Percentiles rank a stretch among this genome's conserved stretches.
phyloP scores from a whole-genome alignment of 2,113 vertebrate genomes.

The Triplophysa rosa region DNA sequence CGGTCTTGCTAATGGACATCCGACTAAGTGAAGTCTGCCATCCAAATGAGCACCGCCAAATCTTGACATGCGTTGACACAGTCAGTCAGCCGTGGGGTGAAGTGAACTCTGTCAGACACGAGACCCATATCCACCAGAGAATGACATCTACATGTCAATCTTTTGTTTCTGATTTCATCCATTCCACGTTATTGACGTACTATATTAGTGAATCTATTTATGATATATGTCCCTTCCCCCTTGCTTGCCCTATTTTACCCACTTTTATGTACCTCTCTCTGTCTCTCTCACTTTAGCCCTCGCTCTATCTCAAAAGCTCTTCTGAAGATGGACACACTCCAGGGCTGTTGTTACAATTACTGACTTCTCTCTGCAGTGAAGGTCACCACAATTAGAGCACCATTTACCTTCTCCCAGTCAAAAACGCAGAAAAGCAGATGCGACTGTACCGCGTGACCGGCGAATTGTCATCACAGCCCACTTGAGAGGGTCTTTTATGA shows the following conservation, averaged over 20 bases:
- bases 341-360: constrained; percentile 74
- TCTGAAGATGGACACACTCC: constrained; percentile 66
- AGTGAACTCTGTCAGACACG: constrained; percentile 1
- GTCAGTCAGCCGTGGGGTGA: constrained; percentile 19
- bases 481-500: constrained; percentile 85
- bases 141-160: background rate
- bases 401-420: constrained; percentile 77
- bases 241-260: background rate
- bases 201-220: constrained; percentile 17
- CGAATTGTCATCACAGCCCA: constrained; percentile 61
- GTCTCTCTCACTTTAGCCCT: constrained; percentile 28
- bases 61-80: constrained; percentile 22
- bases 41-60: constrained; percentile 26
- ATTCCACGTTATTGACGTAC: background rate
- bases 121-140: background rate
- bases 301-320: constrained; percentile 54
- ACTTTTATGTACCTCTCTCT: constrained; percentile 1
- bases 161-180: constrained; percentile 6
- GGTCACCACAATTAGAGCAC: constrained; percentile 73
- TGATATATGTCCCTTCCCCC: background rate
- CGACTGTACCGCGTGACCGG: constrained; percentile 79
- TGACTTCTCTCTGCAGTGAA: constrained; percentile 67
- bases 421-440: constrained; percentile 81
- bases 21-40: constrained; percentile 11
- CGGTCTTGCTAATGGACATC: constrained; percentile 22